A percentile compares a stretch with the other conserved stretches of the same genome.
These are phyloP conservation scores for Temnopleurus reevesii DNA, from an alignment of 53 echinoderm and acorn worm genomes.

Conservation along the genomic window DNA sequence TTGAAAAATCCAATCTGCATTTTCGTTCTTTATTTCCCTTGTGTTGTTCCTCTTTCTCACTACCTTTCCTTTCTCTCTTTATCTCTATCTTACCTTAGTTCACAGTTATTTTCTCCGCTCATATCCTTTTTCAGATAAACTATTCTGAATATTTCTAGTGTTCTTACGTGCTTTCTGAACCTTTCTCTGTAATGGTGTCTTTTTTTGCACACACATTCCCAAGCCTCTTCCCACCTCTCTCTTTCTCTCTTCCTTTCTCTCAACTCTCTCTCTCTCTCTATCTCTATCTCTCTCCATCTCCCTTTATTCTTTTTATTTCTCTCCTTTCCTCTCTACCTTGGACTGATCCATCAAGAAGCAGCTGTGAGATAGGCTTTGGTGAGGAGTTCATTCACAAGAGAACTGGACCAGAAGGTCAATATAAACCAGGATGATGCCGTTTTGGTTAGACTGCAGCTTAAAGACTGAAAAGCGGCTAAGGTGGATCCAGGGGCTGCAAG, in stretches of 20 bases:
- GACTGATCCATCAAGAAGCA: slow-evolving; percentile 10
- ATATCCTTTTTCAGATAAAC: too few relatives aligned
- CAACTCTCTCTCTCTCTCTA: background rate
- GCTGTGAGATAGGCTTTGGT: background rate
- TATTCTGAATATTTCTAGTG: background rate
- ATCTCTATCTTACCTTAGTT: too few relatives aligned
- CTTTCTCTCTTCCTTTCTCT: background rate
- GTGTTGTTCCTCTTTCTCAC: background rate
- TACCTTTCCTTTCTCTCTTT: background rate
- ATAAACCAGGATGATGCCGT: background rate
- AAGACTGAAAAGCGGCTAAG: background rate
- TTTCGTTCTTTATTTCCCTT: too few relatives aligned
- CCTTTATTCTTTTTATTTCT: too few relatives aligned
- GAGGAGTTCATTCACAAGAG: background rate
- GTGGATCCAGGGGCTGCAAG: background rate
- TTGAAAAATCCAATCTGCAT: too few relatives aligned
- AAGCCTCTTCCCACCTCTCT: background rate
- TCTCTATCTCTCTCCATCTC: too few relatives aligned
- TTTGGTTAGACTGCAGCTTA: background rate
- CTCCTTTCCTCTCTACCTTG: background rate
- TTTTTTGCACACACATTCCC: too few relatives aligned
- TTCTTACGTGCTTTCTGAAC: background rate
- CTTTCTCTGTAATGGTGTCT: background rate
- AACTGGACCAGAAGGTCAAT: slow-evolving; percentile 18
- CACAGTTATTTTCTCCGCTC: too few relatives aligned